Percentiles rank a stretch among this genome's conserved stretches.
These are phyloP conservation scores for Phyllopteryx taeniolatus DNA, from an alignment of 2,113 vertebrate genomes.

Conservation along the genomic window DNA sequence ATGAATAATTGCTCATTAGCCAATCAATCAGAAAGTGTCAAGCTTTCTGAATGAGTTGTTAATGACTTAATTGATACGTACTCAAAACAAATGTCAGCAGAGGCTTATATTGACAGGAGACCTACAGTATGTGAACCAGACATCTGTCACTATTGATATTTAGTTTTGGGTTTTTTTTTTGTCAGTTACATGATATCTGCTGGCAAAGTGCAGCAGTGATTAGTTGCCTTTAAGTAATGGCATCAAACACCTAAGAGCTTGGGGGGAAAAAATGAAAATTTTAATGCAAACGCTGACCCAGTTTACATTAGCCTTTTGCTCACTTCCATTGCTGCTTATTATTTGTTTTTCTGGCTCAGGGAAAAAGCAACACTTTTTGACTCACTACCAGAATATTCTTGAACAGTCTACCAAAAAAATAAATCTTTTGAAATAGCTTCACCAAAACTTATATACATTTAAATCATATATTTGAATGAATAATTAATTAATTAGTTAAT, in stretches of 20 bases:
- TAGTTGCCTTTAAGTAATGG: background rate
- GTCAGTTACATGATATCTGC: background rate
- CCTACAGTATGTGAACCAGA: background rate
- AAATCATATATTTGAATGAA: slow-evolving; percentile 4
- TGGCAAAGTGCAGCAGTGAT: background rate
- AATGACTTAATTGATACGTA: background rate
- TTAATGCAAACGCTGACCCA: background rate
- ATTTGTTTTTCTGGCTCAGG: background rate
- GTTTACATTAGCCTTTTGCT: slow-evolving; percentile 9
- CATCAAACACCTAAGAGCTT: background rate
- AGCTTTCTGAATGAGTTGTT: background rate
- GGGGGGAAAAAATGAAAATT: background rate
- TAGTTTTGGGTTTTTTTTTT: background rate
- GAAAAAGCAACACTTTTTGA: background rate
- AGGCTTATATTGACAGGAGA: background rate
- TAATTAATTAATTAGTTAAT: background rate
- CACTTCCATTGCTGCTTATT: slow-evolving; percentile 8
- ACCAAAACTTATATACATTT: background rate
- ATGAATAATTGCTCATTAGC: background rate
- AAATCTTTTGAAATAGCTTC: slow-evolving; percentile 4
- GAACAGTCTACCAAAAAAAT: background rate
- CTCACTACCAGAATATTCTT: background rate
- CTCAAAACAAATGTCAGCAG: background rate
- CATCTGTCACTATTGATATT: background rate
- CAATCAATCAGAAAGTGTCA: background rate